Base-by-base conservation (phyloP, 2,113 vertebrate species). In the Mesembrinibis cayennensis region DNA sequence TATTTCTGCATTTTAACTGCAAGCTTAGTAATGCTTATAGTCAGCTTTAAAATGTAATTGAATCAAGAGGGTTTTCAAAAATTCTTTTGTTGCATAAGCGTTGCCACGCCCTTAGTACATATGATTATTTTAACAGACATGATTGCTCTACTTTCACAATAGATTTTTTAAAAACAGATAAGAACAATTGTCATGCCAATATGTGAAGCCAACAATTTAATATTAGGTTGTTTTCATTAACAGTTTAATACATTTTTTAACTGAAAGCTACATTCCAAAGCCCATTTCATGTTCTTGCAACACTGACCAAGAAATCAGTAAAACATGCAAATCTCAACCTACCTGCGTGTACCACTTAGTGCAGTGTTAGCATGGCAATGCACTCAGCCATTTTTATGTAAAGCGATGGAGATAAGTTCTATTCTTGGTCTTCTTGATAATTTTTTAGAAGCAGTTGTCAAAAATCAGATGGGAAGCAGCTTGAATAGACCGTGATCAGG, bases 311-410 rank as follows among this genome's bases (percentile, higher is more conserved):
- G 95, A 93, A 97, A 97, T 97, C 93, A 96, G 96, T 94, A 98
- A 98, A 98, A 97, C 98, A 98, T 98, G 98, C 98, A 98, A 97
- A 97, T 98, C 96, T 97, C 95, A 95, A 98, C 98, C 98, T 98
- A 98, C 98, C 98, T 98, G 98, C 92, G 18, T 80, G 97, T 88
- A 80, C 82, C 97, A 97, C 93, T 98, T 95, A 98, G 95, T 95
- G 97, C 97, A 97, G 96, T 95, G 98, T 94, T 97, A 98, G 97
- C 95, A 96, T 97, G 97, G 95, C 96, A 98, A 67, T 97, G 97
- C 97, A 96, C 91, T 93, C 97, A 97, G 96, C 97, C 98, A 98
- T 98, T 97, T 98, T 97, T 97, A 97, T 92, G 96, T 92, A 93
- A 96, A 97, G 96, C 82, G 91, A 98, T 96, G 97, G 97, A 97